A percentile compares a stretch with the other conserved stretches of the same genome.
Evolutionary conservation across 2,888 invertebrate species (phyloP).

Genomic region (Cremastobaeus sp.): DNA sequence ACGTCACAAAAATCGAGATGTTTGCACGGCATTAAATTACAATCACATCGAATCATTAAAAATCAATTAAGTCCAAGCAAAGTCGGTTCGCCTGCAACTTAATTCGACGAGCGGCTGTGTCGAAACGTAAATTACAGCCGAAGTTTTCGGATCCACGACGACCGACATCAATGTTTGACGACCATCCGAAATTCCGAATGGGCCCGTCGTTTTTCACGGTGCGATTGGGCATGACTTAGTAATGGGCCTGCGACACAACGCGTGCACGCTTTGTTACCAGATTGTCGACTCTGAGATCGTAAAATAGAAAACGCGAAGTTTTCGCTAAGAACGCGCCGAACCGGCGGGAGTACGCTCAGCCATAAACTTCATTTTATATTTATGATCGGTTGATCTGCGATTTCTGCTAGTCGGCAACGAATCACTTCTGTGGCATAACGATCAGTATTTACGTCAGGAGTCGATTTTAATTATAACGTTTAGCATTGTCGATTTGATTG

Average conservation of each 20-base stretch:
- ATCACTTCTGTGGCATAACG: conserved; percentile 36
- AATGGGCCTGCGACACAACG: conserved; percentile 19
- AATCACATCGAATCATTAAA: conserved; percentile 13
- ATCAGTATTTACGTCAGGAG: conserved; percentile 38
- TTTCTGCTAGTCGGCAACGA: conserved; percentile 41
- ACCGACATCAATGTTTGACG: too few relatives aligned
- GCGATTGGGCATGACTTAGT: neutral
- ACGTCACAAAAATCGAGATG: conserved; percentile 1
- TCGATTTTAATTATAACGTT: conserved; percentile 36
- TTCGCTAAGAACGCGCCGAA: conserved; percentile 20
- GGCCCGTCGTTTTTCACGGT: conserved; percentile 18
- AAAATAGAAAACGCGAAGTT: conserved; percentile 40
- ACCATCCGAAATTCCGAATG: too few relatives aligned
- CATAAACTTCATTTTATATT: conserved; percentile 48
- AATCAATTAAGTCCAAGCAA: conserved; percentile 20
- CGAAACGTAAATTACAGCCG: conserved; percentile 8
- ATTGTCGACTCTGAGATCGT: conserved; percentile 37
- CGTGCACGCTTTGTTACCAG: conserved; percentile 26
- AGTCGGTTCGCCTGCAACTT: neutral
- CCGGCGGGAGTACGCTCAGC: conserved; percentile 23
- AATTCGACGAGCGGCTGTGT: neutral
- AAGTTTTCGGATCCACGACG: conserved; percentile 11
- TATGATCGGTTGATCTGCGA: conserved; percentile 28
- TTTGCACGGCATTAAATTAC: conserved; percentile 4
- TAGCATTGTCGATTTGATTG: conserved; percentile 27